Conservation (phyloP, 2,113 vertebrate genomes). For the Crotalus tigris region DNA sequence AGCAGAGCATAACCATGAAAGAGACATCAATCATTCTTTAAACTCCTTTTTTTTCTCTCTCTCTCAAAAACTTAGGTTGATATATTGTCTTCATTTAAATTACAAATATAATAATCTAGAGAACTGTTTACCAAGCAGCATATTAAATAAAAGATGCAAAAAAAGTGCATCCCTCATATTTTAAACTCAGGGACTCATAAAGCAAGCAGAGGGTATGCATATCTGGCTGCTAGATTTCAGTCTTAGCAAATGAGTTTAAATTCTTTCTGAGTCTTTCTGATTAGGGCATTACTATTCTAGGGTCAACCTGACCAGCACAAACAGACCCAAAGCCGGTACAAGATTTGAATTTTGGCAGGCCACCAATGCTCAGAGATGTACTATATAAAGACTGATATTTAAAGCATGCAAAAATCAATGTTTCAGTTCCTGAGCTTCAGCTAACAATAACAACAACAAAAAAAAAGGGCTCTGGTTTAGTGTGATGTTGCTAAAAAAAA, state of each 20-base stretch:
- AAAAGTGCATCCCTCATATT: conserved; percentile 75
- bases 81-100: conserved; percentile 82
- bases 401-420: background rate
- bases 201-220: conserved; percentile 57
- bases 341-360: conserved; percentile 16
- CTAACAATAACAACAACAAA: background rate
- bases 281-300: conserved; percentile 49
- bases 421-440: background rate
- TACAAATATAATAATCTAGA: conserved; percentile 80
- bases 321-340: conserved; percentile 41
- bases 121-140: conserved; percentile 77
- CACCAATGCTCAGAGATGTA: background rate
- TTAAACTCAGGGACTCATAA: conserved; percentile 68
- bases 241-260: conserved; percentile 59
- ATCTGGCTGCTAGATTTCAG: conserved; percentile 58
- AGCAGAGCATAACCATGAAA: conserved; percentile 53
- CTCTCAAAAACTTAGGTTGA: conserved; percentile 67
- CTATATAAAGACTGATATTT: accelerated
- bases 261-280: conserved; percentile 54
- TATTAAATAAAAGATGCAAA: conserved; percentile 77
- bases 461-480: background rate
- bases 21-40: conserved; percentile 71
- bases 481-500: background rate
- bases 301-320: conserved; percentile 10
- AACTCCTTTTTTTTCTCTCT: conserved; percentile 66